Evolutionary conservation across 1,140 invertebrate species (phyloP), one percentile per base, ranked within the genome.

Genomic region (Coenobita brevimanus): DNA sequence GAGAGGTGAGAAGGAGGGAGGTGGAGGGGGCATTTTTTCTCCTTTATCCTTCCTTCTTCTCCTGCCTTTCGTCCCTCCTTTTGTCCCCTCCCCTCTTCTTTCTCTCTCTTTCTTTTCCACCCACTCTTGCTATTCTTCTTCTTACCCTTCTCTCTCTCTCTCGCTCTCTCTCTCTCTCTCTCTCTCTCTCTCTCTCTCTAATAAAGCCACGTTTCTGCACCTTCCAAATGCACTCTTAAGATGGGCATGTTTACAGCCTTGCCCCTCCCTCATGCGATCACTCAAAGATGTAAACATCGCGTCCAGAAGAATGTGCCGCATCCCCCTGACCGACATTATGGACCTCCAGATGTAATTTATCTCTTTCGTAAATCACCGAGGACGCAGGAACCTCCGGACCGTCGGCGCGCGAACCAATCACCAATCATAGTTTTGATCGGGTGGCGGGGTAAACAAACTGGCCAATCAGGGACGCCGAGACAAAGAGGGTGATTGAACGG

Each of bases 151-250:
- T 82, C 64, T 82, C n/a, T n/a, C n/a, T n/a, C n/a, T n/a, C n/a
- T n/a, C n/a, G n/a, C n/a, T n/a, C n/a, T n/a, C n/a, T n/a, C n/a
- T n/a, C n/a, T n/a, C n/a, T n/a, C n/a, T n/a, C n/a, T n/a, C n/a
- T n/a, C n/a, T n/a, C n/a, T n/a, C n/a, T n/a, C n/a, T n/a, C n/a
- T n/a, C n/a, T n/a, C n/a, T n/a, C 82, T 57, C 75, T 84, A 57
- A 84, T 83, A 67, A 73, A 73, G 81, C 81, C 69, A 83, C 69
- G 73, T 83, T 33, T 83, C n/a, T n/a, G n/a, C n/a, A n/a, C n/a
- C n/a, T 83, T 73, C 38, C 73, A 69, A 83, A 83, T 84, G 50
- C 54, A 38, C 30, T 57, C 69, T 67, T 75, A 84, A 84, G 73
- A 41, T 84, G 41, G n/a, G 36, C 21, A 41, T 57, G 67, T 84